phyloP scores from a whole-genome alignment of 35 echinoderm and acorn worm genomes.

The Strongylocentrotus purpuratus region DNA sequence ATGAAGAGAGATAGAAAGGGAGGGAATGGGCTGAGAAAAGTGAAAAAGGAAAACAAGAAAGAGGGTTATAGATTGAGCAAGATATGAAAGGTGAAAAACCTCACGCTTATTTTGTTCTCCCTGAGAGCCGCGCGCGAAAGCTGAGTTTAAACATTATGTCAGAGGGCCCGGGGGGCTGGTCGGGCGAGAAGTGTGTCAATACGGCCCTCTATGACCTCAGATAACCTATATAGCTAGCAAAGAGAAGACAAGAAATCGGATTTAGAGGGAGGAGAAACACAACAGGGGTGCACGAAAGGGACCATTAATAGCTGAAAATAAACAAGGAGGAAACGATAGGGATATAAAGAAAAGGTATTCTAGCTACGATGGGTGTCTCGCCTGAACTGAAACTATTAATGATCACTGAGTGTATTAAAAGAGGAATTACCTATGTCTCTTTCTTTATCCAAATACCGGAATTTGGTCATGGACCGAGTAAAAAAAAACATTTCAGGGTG shows the following conservation, averaged over 20 bases:
- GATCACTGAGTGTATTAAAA: too few species aligned
- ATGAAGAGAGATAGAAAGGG: background rate
- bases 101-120: background rate
- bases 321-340: background rate
- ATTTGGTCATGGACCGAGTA: too few species aligned
- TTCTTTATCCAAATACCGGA: too few species aligned
- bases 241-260: background rate
- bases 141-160: slow-evolving; percentile 11
- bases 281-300: background rate
- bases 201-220: background rate
- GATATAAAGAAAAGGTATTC: background rate
- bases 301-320: background rate
- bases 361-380: too few species aligned
- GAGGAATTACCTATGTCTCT: too few species aligned
- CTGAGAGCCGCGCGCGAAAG: background rate
- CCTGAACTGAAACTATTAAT: too few species aligned
- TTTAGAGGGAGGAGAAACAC: background rate
- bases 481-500: too few species aligned
- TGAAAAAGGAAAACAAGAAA: background rate
- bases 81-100: slow-evolving; percentile 2
- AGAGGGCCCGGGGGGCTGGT: background rate
- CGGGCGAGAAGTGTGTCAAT: slow-evolving; percentile 15
- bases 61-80: background rate
- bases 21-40: background rate
- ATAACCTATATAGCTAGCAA: background rate